Base-by-base conservation (phyloP, 2,797 vertebrate genomes). In the Acanthornis magna region DNA sequence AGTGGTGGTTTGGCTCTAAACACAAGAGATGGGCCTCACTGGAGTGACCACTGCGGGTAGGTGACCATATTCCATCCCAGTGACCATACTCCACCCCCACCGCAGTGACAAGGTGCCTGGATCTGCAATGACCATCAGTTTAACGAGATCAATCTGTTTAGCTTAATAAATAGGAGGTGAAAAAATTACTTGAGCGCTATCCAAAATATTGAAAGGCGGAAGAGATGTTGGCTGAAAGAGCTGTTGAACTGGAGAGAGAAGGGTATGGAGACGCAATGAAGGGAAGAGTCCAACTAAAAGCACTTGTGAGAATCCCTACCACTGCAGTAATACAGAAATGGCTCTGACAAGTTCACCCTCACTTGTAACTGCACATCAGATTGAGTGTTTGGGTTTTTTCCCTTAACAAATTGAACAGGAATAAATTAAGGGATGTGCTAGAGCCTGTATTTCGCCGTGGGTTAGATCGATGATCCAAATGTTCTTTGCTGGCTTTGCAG, bases 401-500 rank as follows among this genome's bases (percentile, higher is more conserved):
- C 89, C 77, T 86, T 60, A 81, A 77, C 89, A 93, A 91, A 96
- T 86, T 88, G 96, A 95, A 96, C 79, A 47, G 95, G 94, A 79
- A 94, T 91, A 91, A 95, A 96, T 95, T 93, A 89, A 91, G 91
- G 76, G 91, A 88, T 79, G 94, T 90, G 94, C 96, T 29, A 62
- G 80, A 81, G 92, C 85, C 92, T 93, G 86, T 72, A 71, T 93
- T 96, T 93, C 88, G 92, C 95, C 48, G 17, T 72, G 92, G 91
- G 91, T 90, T 84, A 95, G 89, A 95, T 95, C 88, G 23, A 94
- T 94, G 89, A 95, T 90, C 96, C 91, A 93, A 96, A 93, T 95
- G 96, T 92, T 96, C 93, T 94, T 77, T 93, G 90, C 93, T 87
- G 83, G 85, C 93, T 97, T 88, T 93, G 88, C 91, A 96, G 91